Percentiles rank a stretch among this genome's conserved stretches.
These are phyloP conservation scores for Anolis sagrei DNA, from an alignment of 2,113 vertebrate species.

Conservation along the genomic window DNA sequence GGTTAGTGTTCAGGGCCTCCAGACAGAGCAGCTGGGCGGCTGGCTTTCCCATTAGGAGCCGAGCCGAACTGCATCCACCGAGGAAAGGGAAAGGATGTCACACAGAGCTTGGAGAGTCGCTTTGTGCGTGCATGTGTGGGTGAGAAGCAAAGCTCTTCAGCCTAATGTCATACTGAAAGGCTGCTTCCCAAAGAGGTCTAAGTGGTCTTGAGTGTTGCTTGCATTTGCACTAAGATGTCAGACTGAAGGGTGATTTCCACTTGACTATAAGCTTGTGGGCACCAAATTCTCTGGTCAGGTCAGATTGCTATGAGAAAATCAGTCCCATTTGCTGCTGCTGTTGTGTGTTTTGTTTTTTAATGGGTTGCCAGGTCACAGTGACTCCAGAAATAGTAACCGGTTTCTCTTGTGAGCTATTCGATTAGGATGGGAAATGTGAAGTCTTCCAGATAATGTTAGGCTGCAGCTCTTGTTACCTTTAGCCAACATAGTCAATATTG, in stretches of 20 bases:
- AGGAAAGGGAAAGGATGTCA: not conserved
- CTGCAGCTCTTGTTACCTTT: not conserved
- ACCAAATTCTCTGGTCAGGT: not conserved
- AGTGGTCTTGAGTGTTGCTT: not conserved
- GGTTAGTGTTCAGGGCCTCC: not conserved
- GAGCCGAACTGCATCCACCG: not conserved
- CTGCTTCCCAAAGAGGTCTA: not conserved
- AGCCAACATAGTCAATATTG: not conserved
- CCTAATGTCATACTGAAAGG: not conserved
- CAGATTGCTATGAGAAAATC: not conserved
- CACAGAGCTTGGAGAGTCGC: not conserved
- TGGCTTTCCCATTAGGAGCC: conserved; percentile 29
- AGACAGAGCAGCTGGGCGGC: not conserved
- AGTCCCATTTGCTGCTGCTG: not conserved
- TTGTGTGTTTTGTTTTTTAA: too few relatives aligned
- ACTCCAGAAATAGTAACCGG: not conserved
- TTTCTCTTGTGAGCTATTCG: too few relatives aligned
- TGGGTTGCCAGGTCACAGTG: not conserved
- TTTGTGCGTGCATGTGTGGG: not conserved
- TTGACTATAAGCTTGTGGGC: not conserved
- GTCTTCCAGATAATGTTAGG: not conserved
- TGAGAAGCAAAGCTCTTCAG: conserved; percentile 11
- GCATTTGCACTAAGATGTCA: not conserved
- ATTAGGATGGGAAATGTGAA: not conserved
- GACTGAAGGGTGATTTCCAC: not conserved